Evolutionary conservation across 2,113 vertebrate genomes (phyloP), one percentile per base, ranked within the genome.

Genomic region (Sylvia atricapilla): DNA sequence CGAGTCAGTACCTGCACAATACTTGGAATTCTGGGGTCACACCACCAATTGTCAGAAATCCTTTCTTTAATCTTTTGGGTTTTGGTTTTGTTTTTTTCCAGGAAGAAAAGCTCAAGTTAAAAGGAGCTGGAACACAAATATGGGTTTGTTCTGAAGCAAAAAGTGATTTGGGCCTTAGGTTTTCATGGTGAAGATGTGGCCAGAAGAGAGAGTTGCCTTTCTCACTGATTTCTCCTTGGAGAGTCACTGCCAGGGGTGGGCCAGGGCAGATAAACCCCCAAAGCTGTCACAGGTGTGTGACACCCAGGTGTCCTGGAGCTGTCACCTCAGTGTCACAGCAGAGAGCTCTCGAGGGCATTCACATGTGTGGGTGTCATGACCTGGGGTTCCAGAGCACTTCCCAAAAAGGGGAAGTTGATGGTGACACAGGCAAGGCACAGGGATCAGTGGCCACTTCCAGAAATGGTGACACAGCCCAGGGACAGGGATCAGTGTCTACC

Each of bases 331-430:
- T 14, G n/a, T 3, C 44, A 5, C 7, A 10, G 7, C 4, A 41
- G 14, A 22, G 55, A 64, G n/a, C 43, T 8, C 47, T 2, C 2
- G 0, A 23, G 19, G 84, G 23, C 64, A 31, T 30, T 9, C 33
- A 1, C 1, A 0, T 3, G 66, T 4, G 3, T 19, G 8, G 2
- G 7, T 13, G 9, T 5, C 63, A 4, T 19, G n/a, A 0, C 52
- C 0, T 14, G 3, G 10, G n/a, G 30, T 6, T 44, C 73, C 73
- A 15, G 69, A 31, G 59, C 44, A 1, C 33, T 16, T 13, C 80
- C 50, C 14, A 44, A 4, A 3, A 4, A 6, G 1, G 23, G 27
- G 50, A 76, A 12, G 7, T 5, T 13, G 7, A 74, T 21, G 41
- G 23, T 28, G 52, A 11, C 70, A 55, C 17, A 11, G 41, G 6